Percentiles rank a stretch among this genome's conserved stretches.
These are phyloP conservation scores for Atta cephalotes DNA, from an alignment of 1,140 invertebrate species.

Conservation along the genomic window DNA sequence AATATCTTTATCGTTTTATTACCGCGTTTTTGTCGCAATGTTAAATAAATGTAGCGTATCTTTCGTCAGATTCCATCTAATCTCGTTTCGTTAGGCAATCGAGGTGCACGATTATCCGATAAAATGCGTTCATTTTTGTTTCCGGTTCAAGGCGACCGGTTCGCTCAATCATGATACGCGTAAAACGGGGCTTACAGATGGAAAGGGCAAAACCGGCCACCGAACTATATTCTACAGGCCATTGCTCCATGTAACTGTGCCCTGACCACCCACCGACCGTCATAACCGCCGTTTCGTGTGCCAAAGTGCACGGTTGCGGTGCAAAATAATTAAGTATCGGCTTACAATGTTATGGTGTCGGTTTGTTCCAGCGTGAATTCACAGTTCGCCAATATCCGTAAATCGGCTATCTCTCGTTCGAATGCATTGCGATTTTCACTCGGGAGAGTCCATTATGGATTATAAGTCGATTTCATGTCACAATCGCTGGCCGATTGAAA, in stretches of 20 bases:
- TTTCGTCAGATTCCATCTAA: not conserved
- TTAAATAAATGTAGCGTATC: not conserved
- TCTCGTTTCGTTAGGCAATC: constrained; percentile 21
- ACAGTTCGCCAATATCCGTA: not conserved
- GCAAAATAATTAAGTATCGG: constrained; percentile 47
- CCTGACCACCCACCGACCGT: not conserved
- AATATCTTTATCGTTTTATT: not conserved
- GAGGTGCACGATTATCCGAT: constrained; percentile 26
- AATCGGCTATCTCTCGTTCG: constrained; percentile 20
- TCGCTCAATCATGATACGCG: constrained; percentile 10
- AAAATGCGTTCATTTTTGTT: constrained; percentile 60
- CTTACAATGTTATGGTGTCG: not conserved
- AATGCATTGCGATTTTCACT: not conserved
- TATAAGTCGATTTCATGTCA: not conserved
- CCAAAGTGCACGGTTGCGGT: constrained; percentile 22
- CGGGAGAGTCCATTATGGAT: not conserved
- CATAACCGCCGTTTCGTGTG: constrained; percentile 15
- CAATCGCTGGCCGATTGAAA: not conserved
- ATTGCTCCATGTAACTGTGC: constrained; percentile 28
- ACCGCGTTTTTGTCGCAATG: not conserved
- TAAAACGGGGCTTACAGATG: constrained; percentile 9
- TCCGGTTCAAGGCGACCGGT: constrained; percentile 41
- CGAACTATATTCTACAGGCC: constrained; percentile 45
- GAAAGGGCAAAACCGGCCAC: constrained; percentile 28
- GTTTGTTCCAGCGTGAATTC: not conserved